Conservation (phyloP, 1,140 invertebrate genomes). For the Acyrthosiphon pisum region DNA sequence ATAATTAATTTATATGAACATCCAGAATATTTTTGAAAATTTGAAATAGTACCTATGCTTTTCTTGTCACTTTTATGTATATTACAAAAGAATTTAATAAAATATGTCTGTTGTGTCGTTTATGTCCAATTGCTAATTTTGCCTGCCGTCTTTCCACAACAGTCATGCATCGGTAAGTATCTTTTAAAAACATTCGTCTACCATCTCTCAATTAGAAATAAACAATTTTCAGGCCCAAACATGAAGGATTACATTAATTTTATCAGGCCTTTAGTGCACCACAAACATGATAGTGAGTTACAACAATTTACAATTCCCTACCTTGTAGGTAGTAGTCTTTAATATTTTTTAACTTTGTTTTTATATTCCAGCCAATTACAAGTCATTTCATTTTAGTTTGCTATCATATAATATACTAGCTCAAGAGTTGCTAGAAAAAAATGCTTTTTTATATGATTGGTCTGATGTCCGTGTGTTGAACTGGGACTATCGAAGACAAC, state of each 20-base stretch:
- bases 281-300: neutral
- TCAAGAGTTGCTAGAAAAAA: constrained; percentile 78
- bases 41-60: neutral
- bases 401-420: constrained; percentile 94
- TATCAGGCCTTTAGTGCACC: constrained; percentile 27
- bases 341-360: neutral
- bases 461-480: constrained; percentile 69
- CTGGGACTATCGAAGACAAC: constrained; percentile 75
- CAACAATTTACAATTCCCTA: neutral
- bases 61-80: constrained; percentile 51
- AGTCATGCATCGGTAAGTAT: constrained; percentile 42
- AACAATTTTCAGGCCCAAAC: constrained; percentile 24
- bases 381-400: constrained; percentile 81
- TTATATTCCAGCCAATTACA: constrained; percentile 28
- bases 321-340: no score
- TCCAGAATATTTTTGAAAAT: neutral
- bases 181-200: neutral
- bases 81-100: constrained; percentile 38
- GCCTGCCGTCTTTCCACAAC: neutral
- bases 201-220: constrained; percentile 35
- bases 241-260: constrained; percentile 33
- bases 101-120: constrained; percentile 35
- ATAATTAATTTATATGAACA: neutral
- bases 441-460: constrained; percentile 76
- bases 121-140: constrained; percentile 33